Percentiles rank a stretch among this genome's conserved stretches.
Evolutionary conservation across 1,140 invertebrate species (phyloP).

Genomic region (Heliconius hewitsoni): DNA sequence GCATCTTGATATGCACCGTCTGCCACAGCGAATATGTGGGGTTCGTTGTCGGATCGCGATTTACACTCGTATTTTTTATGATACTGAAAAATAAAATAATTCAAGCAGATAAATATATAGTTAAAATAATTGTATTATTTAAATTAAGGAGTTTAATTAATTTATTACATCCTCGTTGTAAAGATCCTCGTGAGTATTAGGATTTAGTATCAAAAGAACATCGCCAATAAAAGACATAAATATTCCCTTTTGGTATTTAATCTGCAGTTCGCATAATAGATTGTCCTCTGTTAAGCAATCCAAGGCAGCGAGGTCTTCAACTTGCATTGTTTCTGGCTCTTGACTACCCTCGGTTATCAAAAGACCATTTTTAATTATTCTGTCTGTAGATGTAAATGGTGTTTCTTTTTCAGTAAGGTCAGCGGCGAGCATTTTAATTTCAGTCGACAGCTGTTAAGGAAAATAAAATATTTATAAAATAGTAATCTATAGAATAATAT

Average conservation of each 20-base stretch:
- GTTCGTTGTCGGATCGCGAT: conserved; percentile 93
- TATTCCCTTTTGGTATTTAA: conserved; percentile 86
- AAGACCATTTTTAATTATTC: conserved; percentile 85
- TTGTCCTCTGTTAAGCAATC: conserved; percentile 89
- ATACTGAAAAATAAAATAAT: conserved; percentile 81
- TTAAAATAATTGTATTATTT: too few species aligned
- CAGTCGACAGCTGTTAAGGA: conserved; percentile 76
- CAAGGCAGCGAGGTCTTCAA: conserved; percentile 92
- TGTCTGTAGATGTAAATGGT: conserved; percentile 80
- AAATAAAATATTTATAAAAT: not conserved
- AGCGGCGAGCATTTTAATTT: conserved; percentile 83
- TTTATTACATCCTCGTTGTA: conserved; percentile 85
- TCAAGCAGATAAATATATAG: not conserved
- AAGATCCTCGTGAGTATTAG: conserved; percentile 87
- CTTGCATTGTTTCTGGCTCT: conserved; percentile 87
- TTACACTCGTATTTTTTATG: conserved; percentile 92
- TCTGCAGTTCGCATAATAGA: conserved; percentile 88
- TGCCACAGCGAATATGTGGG: conserved; percentile 94
- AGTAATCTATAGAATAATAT: too few species aligned
- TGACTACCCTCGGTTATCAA: conserved; percentile 76
- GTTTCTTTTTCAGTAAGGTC: conserved; percentile 70
- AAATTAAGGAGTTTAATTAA: not conserved
- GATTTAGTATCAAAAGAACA: conserved; percentile 93
- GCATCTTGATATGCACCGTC: conserved; percentile 93
- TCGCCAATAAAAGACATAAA: conserved; percentile 96